Conservation (phyloP, 1,140 invertebrate species). For the Idris sp. region DNA sequence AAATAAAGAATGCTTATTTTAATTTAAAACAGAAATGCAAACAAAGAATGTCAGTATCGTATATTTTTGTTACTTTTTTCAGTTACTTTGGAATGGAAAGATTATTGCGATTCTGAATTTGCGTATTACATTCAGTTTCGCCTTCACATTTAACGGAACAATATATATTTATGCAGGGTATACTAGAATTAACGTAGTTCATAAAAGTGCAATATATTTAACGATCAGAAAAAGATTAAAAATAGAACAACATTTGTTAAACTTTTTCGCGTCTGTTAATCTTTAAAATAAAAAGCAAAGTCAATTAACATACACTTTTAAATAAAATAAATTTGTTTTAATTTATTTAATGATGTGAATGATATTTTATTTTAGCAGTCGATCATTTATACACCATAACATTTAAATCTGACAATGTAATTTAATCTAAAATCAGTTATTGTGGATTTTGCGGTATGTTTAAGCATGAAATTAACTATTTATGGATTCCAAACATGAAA, state of each 20-base stretch:
- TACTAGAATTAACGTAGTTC: conserved; percentile 38
- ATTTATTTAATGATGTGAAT: too few species aligned
- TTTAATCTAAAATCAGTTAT: too few species aligned
- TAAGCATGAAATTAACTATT: conserved; percentile 21
- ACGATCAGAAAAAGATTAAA: conserved; percentile 11
- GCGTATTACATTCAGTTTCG: conserved; percentile 49
- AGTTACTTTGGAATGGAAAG: conserved; percentile 42
- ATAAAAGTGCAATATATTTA: conserved; percentile 32
- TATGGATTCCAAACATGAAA: conserved; percentile 26
- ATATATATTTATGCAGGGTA: conserved; percentile 53
- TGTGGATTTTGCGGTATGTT: conserved; percentile 30
- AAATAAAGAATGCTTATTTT: too few species aligned
- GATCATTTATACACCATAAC: too few species aligned
- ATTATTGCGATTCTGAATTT: conserved; percentile 27
- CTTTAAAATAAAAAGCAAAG: conserved; percentile 9
- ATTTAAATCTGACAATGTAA: too few species aligned
- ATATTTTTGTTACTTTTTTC: conserved; percentile 43
- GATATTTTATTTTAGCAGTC: too few species aligned
- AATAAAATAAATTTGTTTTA: too few species aligned
- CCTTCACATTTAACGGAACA: conserved; percentile 48
- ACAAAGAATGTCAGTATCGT: conserved; percentile 48
- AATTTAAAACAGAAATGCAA: too few species aligned
- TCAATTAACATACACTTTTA: conserved; percentile 15
- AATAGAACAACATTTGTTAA: conserved; percentile 11
- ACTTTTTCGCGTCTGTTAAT: too few species aligned